Base-by-base conservation (phyloP, 1,140 invertebrate species). In the Pseudomyrmex gracilis region DNA sequence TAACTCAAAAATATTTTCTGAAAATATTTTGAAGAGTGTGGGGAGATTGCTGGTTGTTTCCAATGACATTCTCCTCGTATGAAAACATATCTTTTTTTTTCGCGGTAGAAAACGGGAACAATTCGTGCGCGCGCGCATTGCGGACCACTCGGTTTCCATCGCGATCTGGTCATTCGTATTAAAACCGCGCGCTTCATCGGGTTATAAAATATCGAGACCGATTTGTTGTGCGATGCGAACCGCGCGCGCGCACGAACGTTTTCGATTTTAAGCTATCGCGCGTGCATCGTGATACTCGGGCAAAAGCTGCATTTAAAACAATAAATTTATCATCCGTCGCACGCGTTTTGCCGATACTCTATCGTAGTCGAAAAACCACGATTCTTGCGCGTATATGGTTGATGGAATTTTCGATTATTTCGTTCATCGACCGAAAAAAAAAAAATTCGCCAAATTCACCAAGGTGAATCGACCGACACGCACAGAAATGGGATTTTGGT, bases 321-420 rank as follows among this genome's bases (percentile, higher is more conserved):
- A 78, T 78, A 78, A 78, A 78, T 70, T 78, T 70, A 78, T 78
- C n/a, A 58, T 57, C 45, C 2, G 22, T 78, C 17, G 47, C 13
- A 34, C 13, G 51, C 2, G 13, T 47, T 51, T 51, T 53, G 66
- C 47, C 66, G 34, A 67, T 45, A 63, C 47, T 58, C 34, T 34
- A 34, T 70, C 10, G 53, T 43, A 20, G 10, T 2, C 15, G 12
- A 45, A 58, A 70, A 68, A 57, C 49, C 45, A 68, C 22, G 47
- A 4, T 47, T 49, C 53, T 70, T 78, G 51, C 53, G 20, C 7
- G 15, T 13, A 15, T 15, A 20, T 10, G 43, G 43, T 24, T 5
- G 53, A 58, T 78, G 22, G 64, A 78, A 43, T 57, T 78, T 78
- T 78, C 3, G 34, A 78, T 78, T 78, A 78, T 78, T 78, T 78